phyloP scores from a whole-genome alignment of 1,140 invertebrate species.

The Lanistes nyassanus region DNA sequence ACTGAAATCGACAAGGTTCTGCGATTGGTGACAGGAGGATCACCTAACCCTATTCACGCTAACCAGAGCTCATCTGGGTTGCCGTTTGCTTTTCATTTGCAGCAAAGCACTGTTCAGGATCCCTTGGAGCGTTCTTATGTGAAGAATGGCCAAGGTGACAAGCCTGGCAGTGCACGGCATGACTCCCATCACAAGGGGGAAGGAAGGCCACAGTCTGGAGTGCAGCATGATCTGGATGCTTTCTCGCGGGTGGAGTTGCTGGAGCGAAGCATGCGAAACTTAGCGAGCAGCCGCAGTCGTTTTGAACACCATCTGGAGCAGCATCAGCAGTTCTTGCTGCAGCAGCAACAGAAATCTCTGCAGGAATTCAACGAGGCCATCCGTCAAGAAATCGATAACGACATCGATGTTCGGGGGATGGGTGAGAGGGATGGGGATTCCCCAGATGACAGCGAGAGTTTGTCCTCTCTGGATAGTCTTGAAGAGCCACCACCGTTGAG shows the following conservation, averaged over 20 bases:
- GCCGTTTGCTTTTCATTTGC: constrained; percentile 1
- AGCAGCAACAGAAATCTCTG: constrained; percentile 53
- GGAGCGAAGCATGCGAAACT: constrained; percentile 48
- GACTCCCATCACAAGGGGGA: constrained; percentile 15
- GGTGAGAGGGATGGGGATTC: constrained; percentile 20
- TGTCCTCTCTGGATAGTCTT: constrained; percentile 54
- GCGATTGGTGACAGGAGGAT: constrained; percentile 38
- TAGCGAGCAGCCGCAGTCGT: constrained; percentile 49
- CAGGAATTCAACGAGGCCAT: constrained; percentile 52
- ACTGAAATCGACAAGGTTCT: constrained; percentile 42
- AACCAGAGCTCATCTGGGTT: constrained; percentile 4
- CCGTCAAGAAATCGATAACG: constrained; percentile 43
- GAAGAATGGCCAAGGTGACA: constrained; percentile 23
- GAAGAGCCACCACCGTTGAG: constrained; percentile 22
- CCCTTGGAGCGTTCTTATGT: constrained; percentile 37
- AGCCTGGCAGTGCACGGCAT: not conserved
- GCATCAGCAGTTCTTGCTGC: constrained; percentile 48
- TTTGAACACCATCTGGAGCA: constrained; percentile 62
- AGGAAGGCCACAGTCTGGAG: constrained; percentile 11
- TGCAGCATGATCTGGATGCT: constrained; percentile 24
- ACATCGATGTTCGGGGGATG: constrained; percentile 3
- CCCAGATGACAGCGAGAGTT: constrained; percentile 40
- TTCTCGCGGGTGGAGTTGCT: constrained; percentile 39
- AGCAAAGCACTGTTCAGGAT: constrained; percentile 30
- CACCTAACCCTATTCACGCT: constrained; percentile 22